A percentile compares a stretch with the other conserved stretches of the same genome.
Conservation (phyloP, 2,797 vertebrate species). For the Lates japonicus region DNA sequence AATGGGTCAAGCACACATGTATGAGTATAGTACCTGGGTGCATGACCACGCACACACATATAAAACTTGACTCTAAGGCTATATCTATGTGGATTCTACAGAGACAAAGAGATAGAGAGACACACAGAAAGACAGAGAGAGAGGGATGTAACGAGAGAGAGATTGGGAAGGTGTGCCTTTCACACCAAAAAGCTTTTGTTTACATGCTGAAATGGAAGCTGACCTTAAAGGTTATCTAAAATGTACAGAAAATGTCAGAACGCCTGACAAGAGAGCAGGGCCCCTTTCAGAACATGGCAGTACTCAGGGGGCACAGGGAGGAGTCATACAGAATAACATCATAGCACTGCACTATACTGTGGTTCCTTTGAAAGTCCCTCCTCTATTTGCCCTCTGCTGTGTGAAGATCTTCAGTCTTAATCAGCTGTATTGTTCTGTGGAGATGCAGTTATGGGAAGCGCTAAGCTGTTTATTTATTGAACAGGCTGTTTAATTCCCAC, state of each 20-base stretch:
- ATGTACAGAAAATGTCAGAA: slow-evolving; percentile 79
- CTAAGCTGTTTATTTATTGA: slow-evolving; percentile 88
- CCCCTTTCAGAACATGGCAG: slow-evolving; percentile 64
- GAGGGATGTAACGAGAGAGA: background rate
- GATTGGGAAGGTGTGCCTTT: slow-evolving; percentile 54
- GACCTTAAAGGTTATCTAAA: slow-evolving; percentile 81
- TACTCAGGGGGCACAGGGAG: slow-evolving; percentile 58
- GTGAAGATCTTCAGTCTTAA: slow-evolving; percentile 81
- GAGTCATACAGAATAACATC: slow-evolving; percentile 68
- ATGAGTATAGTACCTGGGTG: slow-evolving; percentile 14
- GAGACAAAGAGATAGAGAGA: slow-evolving; percentile 22
- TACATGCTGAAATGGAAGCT: slow-evolving; percentile 70
- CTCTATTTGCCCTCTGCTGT: slow-evolving; percentile 78
- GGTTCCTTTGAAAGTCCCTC: slow-evolving; percentile 72
- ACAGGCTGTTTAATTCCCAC: slow-evolving; percentile 79
- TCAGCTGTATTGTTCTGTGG: slow-evolving; percentile 79
- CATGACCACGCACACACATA: slow-evolving; percentile 12
- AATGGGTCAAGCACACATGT: slow-evolving; percentile 71
- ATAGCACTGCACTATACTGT: slow-evolving; percentile 60
- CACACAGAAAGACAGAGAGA: slow-evolving; percentile 5
- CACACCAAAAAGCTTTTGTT: slow-evolving; percentile 73
- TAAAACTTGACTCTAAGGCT: slow-evolving; percentile 4
- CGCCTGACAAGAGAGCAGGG: slow-evolving; percentile 65
- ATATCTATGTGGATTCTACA: slow-evolving; percentile 29
- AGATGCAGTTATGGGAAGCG: slow-evolving; percentile 72